These are phyloP conservation scores for Epizoanthus fatuus DNA, from an alignment of 92 coral and sea anemone species.

Conservation along the genomic window DNA sequence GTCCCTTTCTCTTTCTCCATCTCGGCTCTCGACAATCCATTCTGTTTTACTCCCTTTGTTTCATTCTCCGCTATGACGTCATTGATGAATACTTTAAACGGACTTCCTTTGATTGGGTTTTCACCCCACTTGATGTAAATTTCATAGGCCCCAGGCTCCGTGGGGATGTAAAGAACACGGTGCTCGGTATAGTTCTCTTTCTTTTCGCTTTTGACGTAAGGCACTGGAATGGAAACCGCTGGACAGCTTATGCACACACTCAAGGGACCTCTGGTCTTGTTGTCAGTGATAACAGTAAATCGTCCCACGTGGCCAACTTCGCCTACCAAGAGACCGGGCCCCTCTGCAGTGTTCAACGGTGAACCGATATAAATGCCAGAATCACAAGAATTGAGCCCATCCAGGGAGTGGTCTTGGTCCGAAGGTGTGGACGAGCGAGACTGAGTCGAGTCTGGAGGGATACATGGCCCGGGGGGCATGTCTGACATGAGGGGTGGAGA, in stretches of 20 bases:
- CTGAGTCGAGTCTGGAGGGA: slow-evolving; percentile 5
- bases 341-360: slow-evolving; percentile 88
- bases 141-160: slow-evolving; percentile 96
- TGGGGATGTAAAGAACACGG: slow-evolving; percentile 92
- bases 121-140: slow-evolving; percentile 98
- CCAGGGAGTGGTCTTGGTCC: background rate
- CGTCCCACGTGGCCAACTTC: slow-evolving; percentile 94
- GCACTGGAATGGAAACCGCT: slow-evolving; percentile 99
- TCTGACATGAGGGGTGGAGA: background rate
- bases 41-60: slow-evolving; percentile 22
- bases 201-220: slow-evolving; percentile 93
- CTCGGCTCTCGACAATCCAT: slow-evolving; percentile 29
- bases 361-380: background rate
- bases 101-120: slow-evolving; percentile 84
- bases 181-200: slow-evolving; percentile 83
- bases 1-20: slow-evolving; percentile 76
- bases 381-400: background rate
- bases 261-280: slow-evolving; percentile 92
- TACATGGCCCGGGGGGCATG: background rate
- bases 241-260: slow-evolving; percentile 99
- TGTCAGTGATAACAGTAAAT: slow-evolving; percentile 93
- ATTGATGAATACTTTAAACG: slow-evolving; percentile 88
- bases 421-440: slow-evolving; percentile 19
- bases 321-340: slow-evolving; percentile 93
- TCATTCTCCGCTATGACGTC: slow-evolving; percentile 66